Evolutionary conservation across 2,113 vertebrate genomes (phyloP), one percentile per base, ranked within the genome.

Genomic region (Astur gentilis): DNA sequence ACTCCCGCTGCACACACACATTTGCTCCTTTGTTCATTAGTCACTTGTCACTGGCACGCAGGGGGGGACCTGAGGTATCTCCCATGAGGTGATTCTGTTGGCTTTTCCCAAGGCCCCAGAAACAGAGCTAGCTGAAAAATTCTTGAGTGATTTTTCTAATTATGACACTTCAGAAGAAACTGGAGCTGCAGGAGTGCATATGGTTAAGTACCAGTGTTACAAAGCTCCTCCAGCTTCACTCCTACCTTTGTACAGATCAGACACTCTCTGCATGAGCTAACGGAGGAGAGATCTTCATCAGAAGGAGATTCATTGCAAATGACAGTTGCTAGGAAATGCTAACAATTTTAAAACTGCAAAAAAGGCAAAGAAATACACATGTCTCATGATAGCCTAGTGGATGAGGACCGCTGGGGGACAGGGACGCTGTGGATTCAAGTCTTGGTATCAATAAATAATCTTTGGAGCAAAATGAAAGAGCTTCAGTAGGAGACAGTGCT

Each of bases 401-500:
- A 81, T 52, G 69, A 89, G 26, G 78, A 85, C 40, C 76, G 87
- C 80, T 70, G 77, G 54, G 75, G 62, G 66, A 95, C 49, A 62
- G 13, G 66, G 79, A 88, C 66, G 47, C 36, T 21, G 38, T 40
- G 49, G 36, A 83, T 83, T 88, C 71, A 77, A 77, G 62, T 57
- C 58, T 54, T 54, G 26, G 13, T 45, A 85, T 77, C 36, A 60
- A 77, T 64, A 90, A 95, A 89, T 54, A 90, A 3, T 80, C 90
- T 80, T 29, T 90, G 90, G 78, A 93, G 25, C 12, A 85, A 85
- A 80, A 87, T 72, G 21, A 91, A 97, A 96, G 73, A 76, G 58
- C 44, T 95, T 79, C 61, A 57, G 62, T 8, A 57, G 31, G 47
- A 93, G 45, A 80, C 42, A 72, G 36, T 20, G 11, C 44, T 83